phyloP scores from a whole-genome alignment of 2,888 invertebrate species.

The Ormyrus pomaceus region DNA sequence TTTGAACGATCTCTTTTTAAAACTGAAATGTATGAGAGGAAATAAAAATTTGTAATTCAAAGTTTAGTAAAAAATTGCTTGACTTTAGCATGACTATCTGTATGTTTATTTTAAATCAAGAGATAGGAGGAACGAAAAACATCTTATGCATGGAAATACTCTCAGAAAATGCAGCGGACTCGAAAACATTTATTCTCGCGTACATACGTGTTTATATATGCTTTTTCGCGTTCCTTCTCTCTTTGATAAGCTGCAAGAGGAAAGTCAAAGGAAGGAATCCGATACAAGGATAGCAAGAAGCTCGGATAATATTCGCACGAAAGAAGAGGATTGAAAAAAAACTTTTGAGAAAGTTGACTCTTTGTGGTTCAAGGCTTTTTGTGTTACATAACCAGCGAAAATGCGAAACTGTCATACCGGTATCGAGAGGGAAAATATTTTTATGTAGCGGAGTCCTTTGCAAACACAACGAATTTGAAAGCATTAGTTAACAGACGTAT shows the following conservation, averaged over 20 bases:
- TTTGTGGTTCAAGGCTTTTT: too few species aligned
- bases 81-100: background rate
- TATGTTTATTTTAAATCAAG: background rate
- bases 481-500: slow-evolving; percentile 30
- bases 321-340: slow-evolving; percentile 28
- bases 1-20: too few species aligned
- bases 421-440: slow-evolving; percentile 38
- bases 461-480: slow-evolving; percentile 38
- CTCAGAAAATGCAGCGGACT: background rate
- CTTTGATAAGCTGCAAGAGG: slow-evolving; percentile 23
- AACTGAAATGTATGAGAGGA: too few species aligned
- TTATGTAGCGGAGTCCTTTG: too few species aligned
- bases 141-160: background rate
- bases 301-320: background rate
- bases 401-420: background rate
- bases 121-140: background rate
- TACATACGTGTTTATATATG: background rate
- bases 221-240: slow-evolving; percentile 1
- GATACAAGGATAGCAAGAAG: background rate
- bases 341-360: slow-evolving; percentile 41
- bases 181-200: slow-evolving; percentile 6
- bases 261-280: slow-evolving; percentile 1
- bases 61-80: too few species aligned
- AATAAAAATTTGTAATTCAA: background rate
- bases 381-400: background rate